Percentiles rank a stretch among this genome's conserved stretches.
phyloP scores from a whole-genome alignment of 2,888 invertebrate genomes.

The Pollenia griseotomentosa region DNA sequence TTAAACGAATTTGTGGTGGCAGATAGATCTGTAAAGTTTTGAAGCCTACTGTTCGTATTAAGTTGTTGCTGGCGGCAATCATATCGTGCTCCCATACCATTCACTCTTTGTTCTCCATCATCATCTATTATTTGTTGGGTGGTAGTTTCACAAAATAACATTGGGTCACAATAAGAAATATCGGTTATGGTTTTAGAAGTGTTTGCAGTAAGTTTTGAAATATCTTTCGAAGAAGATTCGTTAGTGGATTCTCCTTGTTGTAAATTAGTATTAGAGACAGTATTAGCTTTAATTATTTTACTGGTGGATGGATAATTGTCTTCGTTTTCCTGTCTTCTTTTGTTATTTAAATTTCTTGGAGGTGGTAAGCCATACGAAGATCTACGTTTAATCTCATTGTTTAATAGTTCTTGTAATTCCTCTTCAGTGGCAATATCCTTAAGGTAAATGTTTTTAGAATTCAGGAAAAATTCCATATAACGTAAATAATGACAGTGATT shows the following conservation, averaged over 20 bases:
- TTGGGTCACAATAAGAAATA: background rate
- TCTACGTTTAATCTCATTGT: background rate
- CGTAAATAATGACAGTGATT: conserved; percentile 47
- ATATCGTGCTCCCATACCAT: background rate
- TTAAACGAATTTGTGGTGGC: background rate
- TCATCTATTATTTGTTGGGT: background rate
- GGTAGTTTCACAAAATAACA: conserved; percentile 14
- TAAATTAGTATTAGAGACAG: no score
- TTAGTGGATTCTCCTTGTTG: no score
- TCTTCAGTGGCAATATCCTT: conserved; percentile 43
- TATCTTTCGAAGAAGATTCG: no score
- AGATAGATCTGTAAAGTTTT: background rate
- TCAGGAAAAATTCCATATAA: background rate
- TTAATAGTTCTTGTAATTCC: background rate
- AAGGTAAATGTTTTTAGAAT: background rate
- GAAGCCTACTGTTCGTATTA: background rate
- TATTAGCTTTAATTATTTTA: background rate
- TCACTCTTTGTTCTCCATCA: background rate
- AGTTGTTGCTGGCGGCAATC: background rate
- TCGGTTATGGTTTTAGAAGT: no score
- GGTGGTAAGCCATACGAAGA: background rate
- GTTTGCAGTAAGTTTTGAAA: no score
- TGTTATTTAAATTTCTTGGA: background rate
- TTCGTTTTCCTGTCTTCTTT: background rate
- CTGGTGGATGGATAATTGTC: background rate